Evolutionary conservation across 2,113 vertebrate genomes (phyloP).

Genomic region (Xiphophorus hellerii): DNA sequence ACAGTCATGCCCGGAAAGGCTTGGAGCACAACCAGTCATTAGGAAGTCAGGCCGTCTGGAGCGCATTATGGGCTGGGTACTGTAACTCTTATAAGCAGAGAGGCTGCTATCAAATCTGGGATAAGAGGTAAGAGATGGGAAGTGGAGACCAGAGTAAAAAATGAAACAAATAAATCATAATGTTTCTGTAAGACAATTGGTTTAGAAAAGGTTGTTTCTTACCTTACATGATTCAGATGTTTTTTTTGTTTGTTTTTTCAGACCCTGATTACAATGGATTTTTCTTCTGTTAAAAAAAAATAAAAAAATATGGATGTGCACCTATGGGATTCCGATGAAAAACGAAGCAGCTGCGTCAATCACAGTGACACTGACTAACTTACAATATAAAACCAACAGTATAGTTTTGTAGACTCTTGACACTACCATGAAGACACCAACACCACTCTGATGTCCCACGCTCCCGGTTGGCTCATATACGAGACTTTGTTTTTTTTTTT

Average conservation of each 20-base stretch:
- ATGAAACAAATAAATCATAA: slow-evolving; percentile 7
- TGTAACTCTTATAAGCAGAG: slow-evolving; percentile 78
- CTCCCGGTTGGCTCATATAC: neutral
- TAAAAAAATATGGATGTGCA: neutral
- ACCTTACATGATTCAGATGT: neutral
- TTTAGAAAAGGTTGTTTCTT: neutral
- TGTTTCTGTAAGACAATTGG: slow-evolving; percentile 21
- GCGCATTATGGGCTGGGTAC: slow-evolving; percentile 81
- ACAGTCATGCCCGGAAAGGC: slow-evolving; percentile 83
- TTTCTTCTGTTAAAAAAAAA: neutral
- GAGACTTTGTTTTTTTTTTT: neutral
- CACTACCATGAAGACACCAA: neutral
- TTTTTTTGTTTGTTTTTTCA: too few relatives aligned
- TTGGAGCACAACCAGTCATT: slow-evolving; percentile 83
- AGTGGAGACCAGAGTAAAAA: slow-evolving; percentile 17
- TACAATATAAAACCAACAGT: neutral
- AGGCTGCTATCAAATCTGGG: slow-evolving; percentile 76
- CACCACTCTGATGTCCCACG: neutral
- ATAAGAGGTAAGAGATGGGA: slow-evolving; percentile 41
- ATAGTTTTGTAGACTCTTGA: neutral
- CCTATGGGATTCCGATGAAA: neutral
- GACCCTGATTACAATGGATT: too few relatives aligned
- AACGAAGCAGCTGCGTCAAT: too few relatives aligned
- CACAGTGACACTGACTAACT: too few relatives aligned
- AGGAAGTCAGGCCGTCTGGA: slow-evolving; percentile 84